phyloP scores from a whole-genome alignment of 2,113 vertebrate genomes.

The Anhinga anhinga region DNA sequence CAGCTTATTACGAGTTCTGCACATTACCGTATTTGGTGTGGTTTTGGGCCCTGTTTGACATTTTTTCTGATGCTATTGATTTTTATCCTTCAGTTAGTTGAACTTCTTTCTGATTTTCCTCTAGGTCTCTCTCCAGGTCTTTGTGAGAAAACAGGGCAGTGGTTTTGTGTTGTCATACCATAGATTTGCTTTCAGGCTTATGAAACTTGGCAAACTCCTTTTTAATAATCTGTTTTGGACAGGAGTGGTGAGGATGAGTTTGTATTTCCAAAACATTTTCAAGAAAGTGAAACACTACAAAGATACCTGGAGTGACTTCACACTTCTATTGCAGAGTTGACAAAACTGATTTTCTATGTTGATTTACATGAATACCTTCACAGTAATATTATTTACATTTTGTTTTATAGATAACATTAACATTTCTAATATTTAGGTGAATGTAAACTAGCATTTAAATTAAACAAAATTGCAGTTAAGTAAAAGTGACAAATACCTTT shows the following conservation, averaged over 20 bases:
- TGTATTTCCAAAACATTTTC: background rate
- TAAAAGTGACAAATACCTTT: slow-evolving; percentile 28
- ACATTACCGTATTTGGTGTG: background rate
- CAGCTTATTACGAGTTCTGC: background rate
- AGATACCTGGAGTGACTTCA: background rate
- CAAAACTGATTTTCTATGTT: background rate
- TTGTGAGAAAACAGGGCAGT: background rate
- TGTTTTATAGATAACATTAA: slow-evolving; percentile 19
- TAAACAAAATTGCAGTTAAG: background rate
- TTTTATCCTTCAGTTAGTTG: background rate
- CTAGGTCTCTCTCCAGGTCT: background rate
- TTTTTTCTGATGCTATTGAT: background rate
- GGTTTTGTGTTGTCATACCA: background rate
- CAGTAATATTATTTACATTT: background rate
- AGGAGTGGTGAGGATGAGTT: slow-evolving; percentile 47
- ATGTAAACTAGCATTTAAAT: background rate
- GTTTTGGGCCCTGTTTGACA: background rate
- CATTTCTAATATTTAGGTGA: slow-evolving; percentile 23
- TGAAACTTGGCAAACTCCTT: slow-evolving; percentile 36
- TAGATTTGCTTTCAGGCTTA: background rate
- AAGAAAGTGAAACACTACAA: background rate
- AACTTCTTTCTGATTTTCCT: background rate
- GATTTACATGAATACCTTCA: background rate
- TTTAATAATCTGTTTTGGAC: slow-evolving; percentile 51
- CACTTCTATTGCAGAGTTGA: background rate